Evolutionary conservation across 30 jellyfish, hydroid and myxozoan species (phyloP), one percentile per base, ranked within the genome.

Genomic region (Aurelia aurita complex sp. Pacific): DNA sequence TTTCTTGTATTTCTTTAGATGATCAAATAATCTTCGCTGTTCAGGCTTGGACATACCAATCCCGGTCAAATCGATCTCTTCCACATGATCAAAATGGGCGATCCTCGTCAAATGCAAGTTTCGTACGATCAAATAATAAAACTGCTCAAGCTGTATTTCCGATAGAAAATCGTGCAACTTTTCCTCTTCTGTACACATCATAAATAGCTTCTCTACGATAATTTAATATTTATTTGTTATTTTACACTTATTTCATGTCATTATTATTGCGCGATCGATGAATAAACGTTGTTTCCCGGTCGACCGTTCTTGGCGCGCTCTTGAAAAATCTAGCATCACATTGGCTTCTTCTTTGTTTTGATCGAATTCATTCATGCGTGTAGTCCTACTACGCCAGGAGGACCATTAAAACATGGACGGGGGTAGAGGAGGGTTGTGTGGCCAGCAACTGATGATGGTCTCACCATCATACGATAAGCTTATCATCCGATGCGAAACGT

Each of bases 21-120:
- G 81, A 32, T 89, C 98, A 62, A 94, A 80, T 46, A 94, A 81
- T 10, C 98, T 66, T 81, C 98, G 79, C 64, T 84, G 90, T 57
- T 94, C 98, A 14, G 98, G 98, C 89, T 80, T 94, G 74, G 98
- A 77, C 98, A 94, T 94, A 51, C 95, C 96, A 19, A 94, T 83
- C 14, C 87, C 90, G 63, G 77, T 76, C 67, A 94, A 68, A 61
- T 94, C 98, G 13, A 82, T 66, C 67, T 94, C 98, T 46, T 79
- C 91, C 15, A 88, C 98, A 78, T 94, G 96, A 50, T 75, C 97
- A 73, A 94, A 89, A 73, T 94, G 98, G 62, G 92, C 71, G 40
- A 94, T 61, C 70, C 97, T 52, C 36, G 98, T 88, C n/a, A 94
- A 78, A 76, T 88, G 98, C 18, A 94, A 65, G n/a, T 87, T 81